phyloP scores from a whole-genome alignment of 30 jellyfish, hydroid and myxozoan genomes.

The Pelagia noctiluca region DNA sequence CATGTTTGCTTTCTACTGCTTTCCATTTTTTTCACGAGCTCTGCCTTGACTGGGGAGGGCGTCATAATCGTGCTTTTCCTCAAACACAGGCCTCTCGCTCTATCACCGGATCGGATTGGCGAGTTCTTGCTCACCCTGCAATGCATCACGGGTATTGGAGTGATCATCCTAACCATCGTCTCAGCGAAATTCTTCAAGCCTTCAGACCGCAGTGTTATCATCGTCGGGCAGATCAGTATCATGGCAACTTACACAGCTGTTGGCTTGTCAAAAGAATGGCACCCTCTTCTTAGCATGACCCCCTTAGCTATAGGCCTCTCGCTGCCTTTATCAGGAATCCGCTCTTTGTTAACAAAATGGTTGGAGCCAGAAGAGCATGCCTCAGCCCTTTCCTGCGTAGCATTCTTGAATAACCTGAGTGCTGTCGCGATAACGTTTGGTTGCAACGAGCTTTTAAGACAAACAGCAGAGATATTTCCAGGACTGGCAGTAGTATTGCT shows the following conservation, averaged over 20 bases:
- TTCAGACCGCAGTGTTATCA: slow-evolving; percentile 35
- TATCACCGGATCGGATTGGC: slow-evolving; percentile 58
- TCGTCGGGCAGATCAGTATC: slow-evolving; percentile 48
- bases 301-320: slow-evolving; percentile 59
- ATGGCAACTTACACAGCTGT: slow-evolving; percentile 50
- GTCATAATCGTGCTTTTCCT: slow-evolving; percentile 26
- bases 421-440: slow-evolving; percentile 41
- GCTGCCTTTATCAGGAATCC: slow-evolving; percentile 59
- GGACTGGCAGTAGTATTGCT: slow-evolving; percentile 50
- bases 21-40: slow-evolving; percentile 44
- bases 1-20: slow-evolving; percentile 20
- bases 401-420: slow-evolving; percentile 39
- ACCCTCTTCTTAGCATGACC: slow-evolving; percentile 19
- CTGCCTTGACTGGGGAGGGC: slow-evolving; percentile 67
- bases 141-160: slow-evolving; percentile 51
- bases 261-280: slow-evolving; percentile 10
- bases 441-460: slow-evolving; percentile 47
- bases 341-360: slow-evolving; percentile 53
- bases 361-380: slow-evolving; percentile 53
- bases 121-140: slow-evolving; percentile 36
- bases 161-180: slow-evolving; percentile 24
- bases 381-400: slow-evolving; percentile 55
- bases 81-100: slow-evolving; percentile 61
- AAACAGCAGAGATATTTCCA: slow-evolving; percentile 55
- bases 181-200: slow-evolving; percentile 32